phyloP scores from a whole-genome alignment of 2,888 invertebrate species.

The Masnerella sp. region DNA sequence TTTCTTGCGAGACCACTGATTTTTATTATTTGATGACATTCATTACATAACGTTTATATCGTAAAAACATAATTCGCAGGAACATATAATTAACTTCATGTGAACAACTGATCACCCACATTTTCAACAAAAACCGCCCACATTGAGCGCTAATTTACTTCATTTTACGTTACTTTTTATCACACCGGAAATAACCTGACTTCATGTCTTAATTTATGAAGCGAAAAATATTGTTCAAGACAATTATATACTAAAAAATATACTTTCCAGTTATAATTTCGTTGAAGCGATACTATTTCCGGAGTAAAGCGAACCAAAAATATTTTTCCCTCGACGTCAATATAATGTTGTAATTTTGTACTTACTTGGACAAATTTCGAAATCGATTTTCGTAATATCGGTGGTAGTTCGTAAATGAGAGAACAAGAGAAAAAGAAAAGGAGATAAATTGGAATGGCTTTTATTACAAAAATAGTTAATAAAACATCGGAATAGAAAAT shows the following conservation, averaged over 20 bases:
- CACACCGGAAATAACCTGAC: constrained; percentile 38
- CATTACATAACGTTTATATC: neutral
- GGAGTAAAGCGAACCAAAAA: constrained; percentile 4
- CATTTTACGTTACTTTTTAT: constrained; percentile 48
- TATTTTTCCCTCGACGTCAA: neutral
- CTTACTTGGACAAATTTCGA: too few relatives aligned
- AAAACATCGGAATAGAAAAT: too few relatives aligned
- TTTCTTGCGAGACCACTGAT: neutral
- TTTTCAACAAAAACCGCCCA: constrained; percentile 41
- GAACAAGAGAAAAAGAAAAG: too few relatives aligned
- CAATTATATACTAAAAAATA: constrained; percentile 40
- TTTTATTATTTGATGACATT: neutral
- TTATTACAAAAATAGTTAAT: too few relatives aligned
- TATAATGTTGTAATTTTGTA: too few relatives aligned
- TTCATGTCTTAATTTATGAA: constrained; percentile 50
- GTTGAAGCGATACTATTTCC: constrained; percentile 29
- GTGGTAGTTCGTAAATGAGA: too few relatives aligned
- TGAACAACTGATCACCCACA: constrained; percentile 26
- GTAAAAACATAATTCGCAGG: constrained; percentile 2
- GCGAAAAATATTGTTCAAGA: constrained; percentile 52
- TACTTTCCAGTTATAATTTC: constrained; percentile 24
- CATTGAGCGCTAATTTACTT: constrained; percentile 38
- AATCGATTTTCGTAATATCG: too few relatives aligned
- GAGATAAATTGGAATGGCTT: too few relatives aligned
- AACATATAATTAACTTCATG: constrained; percentile 13